Evolutionary conservation across 2,113 vertebrate genomes (phyloP), one percentile per base, ranked within the genome.

Genomic region (Callipepla squamata): DNA sequence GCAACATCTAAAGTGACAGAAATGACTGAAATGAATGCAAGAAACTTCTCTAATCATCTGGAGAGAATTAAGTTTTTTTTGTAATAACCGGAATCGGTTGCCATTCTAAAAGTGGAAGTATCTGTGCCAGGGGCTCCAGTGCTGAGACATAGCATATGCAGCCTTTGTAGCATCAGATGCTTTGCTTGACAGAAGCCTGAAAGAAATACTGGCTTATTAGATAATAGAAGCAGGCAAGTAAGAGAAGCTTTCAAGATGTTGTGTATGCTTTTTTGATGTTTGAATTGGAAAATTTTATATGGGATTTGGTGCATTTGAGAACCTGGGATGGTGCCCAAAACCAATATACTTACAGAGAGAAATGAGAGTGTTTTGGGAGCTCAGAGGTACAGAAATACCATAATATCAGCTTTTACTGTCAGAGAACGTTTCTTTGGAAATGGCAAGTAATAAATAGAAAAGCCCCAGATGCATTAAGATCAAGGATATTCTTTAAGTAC

Each of bases 171-270:
- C 50, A 80, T 90, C 38, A 87, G 61, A 94, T 44, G 25, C 77
- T 92, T 90, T 78, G 42, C 38, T 94, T 18, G 66, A 65, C 25
- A 61, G 66, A 85, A 87, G 44, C 69, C 62, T 81, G 62, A 81
- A 90, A 93, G 61, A 85, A 85, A 76, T 89, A 59, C 2, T 78
- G 38, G 84, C 23, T 40, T 68, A 45, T 21, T 87, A 34, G n/a
- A 20, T 75, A 89, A 75, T 25, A 84, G 34, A 40, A 76, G 16
- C 66, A 87, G 58, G 36, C 40, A 2, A 84, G 23, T 22, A 87
- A 89, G 58, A 62, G 53, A 85, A 62, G 78, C 83, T 93, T 93
- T 76, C 58, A 79, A 28, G 74, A 82, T 79, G 62, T 81, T 87
- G 57, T 30, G 19, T 66, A 26, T 85, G 72, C 38, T 57, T 75